Conservation (phyloP, 2,113 vertebrate species). For the Heloderma charlesbogerti region DNA sequence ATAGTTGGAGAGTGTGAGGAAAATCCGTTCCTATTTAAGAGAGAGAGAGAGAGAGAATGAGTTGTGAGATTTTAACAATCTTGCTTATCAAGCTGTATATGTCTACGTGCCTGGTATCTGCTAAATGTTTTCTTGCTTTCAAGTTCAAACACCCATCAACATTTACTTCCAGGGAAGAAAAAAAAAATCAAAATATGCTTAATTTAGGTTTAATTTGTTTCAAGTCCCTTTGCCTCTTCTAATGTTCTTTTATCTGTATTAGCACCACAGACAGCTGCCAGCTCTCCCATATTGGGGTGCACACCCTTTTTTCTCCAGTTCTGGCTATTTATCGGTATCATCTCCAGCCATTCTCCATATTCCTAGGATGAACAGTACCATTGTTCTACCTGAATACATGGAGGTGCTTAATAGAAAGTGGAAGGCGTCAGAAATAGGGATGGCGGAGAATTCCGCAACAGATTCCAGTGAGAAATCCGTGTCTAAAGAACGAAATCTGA, state of each 20-base stretch:
- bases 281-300: background rate
- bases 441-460: no score
- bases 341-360: no score
- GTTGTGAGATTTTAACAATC: constrained; percentile 30
- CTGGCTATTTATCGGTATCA: background rate
- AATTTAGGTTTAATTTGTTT: accelerated
- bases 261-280: constrained; percentile 64
- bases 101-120: background rate
- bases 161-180: background rate
- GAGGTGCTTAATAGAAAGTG: background rate
- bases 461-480: no score
- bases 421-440: background rate
- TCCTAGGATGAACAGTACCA: background rate
- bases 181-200: constrained; percentile 40
- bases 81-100: constrained; percentile 21
- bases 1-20: constrained; percentile 96
- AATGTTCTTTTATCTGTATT: background rate
- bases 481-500: no score
- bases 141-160: constrained; percentile 1
- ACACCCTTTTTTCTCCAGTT: background rate
- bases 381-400: background rate
- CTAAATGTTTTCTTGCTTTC: constrained; percentile 34
- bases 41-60: constrained; percentile 39
- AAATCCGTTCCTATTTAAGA: constrained; percentile 89
- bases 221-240: background rate